These are phyloP conservation scores for Rotaria macrura DNA, from an alignment of 2,888 invertebrate genomes.

Conservation along the genomic window DNA sequence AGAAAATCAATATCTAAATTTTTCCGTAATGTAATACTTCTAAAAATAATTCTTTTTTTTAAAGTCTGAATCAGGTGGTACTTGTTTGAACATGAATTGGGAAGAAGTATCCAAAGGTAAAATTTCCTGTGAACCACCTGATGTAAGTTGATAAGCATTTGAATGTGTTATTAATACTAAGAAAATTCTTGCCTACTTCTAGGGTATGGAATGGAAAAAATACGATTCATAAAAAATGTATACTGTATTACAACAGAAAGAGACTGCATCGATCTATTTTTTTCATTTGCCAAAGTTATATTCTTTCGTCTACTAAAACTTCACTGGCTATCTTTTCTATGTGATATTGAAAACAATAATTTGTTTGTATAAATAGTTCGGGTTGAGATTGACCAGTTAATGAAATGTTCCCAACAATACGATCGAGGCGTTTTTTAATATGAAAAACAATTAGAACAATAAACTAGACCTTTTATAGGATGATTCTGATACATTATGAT, in stretches of 20 bases:
- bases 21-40: background rate
- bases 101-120: background rate
- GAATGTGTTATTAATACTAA: background rate
- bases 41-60: background rate
- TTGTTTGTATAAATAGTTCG: no score
- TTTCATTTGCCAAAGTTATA: no score
- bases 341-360: no score
- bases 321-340: no score
- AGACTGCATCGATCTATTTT: background rate
- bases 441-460: no score
- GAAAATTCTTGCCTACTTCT: background rate
- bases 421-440: no score
- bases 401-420: no score
- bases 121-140: background rate
- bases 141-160: background rate
- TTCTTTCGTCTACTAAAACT: no score
- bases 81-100: background rate
- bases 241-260: background rate
- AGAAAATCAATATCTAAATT: background rate
- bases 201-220: conserved; percentile 18
- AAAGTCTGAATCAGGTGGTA: background rate
- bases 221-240: background rate
- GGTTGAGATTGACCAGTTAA: no score
- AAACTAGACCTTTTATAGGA: no score
- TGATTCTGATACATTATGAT: no score